phyloP scores from a whole-genome alignment of 2,888 invertebrate genomes.

The Theretra japonica region DNA sequence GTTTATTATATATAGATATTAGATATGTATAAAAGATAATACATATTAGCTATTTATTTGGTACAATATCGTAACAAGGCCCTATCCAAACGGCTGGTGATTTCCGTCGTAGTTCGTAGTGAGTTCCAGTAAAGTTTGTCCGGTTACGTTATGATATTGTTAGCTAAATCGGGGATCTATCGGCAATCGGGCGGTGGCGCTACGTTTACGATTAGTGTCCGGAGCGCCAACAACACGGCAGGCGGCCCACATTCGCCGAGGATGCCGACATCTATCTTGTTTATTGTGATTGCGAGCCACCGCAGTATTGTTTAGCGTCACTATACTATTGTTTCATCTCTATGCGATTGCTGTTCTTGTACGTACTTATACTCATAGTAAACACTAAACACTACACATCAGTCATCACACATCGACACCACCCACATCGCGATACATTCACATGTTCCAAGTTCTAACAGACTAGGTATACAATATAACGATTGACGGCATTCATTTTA shows the following conservation, averaged over 20 bases:
- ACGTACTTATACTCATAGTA: neutral
- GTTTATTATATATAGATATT: too few species aligned
- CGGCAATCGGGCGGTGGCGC: slow-evolving; percentile 43
- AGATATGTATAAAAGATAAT: too few species aligned
- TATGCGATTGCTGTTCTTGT: slow-evolving; percentile 10
- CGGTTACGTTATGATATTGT: slow-evolving; percentile 60
- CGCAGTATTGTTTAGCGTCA: slow-evolving; percentile 21
- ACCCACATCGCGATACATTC: neutral
- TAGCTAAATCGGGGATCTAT: slow-evolving; percentile 57
- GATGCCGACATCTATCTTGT: slow-evolving; percentile 41
- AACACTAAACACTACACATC: too few species aligned
- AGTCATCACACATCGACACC: too few species aligned
- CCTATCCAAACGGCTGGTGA: neutral
- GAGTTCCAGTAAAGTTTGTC: slow-evolving; percentile 40
- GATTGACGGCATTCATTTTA: too few species aligned
- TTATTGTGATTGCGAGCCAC: slow-evolving; percentile 44
- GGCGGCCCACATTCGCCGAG: slow-evolving; percentile 2
- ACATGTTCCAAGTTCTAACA: too few species aligned
- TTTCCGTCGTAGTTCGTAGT: slow-evolving; percentile 8
- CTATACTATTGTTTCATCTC: slow-evolving; percentile 22
- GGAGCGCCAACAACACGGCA: neutral
- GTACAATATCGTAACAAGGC: neutral
- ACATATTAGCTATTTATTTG: neutral
- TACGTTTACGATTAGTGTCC: slow-evolving; percentile 38
- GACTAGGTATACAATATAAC: too few species aligned